A percentile compares a stretch with the other conserved stretches of the same genome.
phyloP scores from a whole-genome alignment of 1,140 invertebrate species.

The Scaptodrosophila lebanonensis region DNA sequence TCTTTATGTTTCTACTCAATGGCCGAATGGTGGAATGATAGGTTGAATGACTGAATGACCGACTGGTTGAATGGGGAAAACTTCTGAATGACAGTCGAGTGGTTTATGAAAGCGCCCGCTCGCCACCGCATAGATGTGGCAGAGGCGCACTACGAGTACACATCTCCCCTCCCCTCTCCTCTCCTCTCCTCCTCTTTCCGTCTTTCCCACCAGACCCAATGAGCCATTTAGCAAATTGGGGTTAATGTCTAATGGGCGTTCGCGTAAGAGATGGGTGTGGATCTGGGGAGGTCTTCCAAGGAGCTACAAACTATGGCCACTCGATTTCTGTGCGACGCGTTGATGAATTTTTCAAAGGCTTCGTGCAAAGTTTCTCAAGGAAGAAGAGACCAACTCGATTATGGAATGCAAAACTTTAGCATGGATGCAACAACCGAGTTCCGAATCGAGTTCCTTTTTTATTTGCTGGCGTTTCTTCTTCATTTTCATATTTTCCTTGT shows the following conservation, averaged over 20 bases:
- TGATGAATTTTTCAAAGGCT: conserved; percentile 68
- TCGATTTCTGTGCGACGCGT: conserved; percentile 32
- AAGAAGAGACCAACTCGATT: conserved; percentile 56
- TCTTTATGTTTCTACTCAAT: conserved; percentile 15
- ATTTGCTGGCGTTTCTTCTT: conserved; percentile 28
- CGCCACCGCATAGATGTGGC: background rate
- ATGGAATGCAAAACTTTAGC: conserved; percentile 33
- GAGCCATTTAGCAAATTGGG: conserved; percentile 66
- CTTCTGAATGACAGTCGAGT: conserved; percentile 15
- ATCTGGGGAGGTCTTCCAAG: no score
- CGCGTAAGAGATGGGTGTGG: background rate
- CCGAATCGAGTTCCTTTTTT: background rate
- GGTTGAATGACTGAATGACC: conserved; percentile 22
- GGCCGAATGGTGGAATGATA: conserved; percentile 10
- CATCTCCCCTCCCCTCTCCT: no score
- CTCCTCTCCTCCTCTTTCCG: no score
- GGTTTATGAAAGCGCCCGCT: conserved; percentile 1
- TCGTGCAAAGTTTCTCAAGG: conserved; percentile 31
- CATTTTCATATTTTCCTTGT: conserved; percentile 67
- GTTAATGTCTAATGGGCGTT: conserved; percentile 50
- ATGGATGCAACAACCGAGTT: background rate
- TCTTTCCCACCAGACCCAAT: conserved; percentile 71
- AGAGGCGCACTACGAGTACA: no score
- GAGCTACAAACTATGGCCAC: background rate
- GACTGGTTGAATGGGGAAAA: conserved; percentile 28